Percentiles rank a stretch among this genome's conserved stretches.
Conservation (phyloP, 2,113 vertebrate species). For the Garra rufa region DNA sequence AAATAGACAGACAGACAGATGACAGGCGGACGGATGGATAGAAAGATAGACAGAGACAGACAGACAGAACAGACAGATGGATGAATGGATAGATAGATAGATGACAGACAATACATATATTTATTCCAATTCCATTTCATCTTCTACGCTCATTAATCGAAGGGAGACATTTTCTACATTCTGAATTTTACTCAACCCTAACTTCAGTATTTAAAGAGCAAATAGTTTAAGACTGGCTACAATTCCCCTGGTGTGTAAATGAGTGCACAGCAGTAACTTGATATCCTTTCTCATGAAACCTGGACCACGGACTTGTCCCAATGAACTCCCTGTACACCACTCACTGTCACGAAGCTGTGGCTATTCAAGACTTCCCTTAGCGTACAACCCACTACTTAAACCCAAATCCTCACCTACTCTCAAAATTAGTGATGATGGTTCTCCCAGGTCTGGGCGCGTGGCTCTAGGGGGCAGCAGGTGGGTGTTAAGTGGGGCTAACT, state of each 20-base stretch:
- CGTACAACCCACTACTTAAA: background rate
- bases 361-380: constrained; percentile 14
- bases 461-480: constrained; percentile 43
- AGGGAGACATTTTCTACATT: background rate
- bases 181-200: background rate
- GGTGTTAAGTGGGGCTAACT: background rate
- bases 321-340: constrained; percentile 7
- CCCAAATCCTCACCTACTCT: constrained; percentile 5
- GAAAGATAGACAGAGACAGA: too few relatives aligned
- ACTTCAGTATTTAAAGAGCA: background rate
- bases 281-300: constrained; percentile 7
- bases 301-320: background rate
- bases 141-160: too few relatives aligned
- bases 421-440: background rate
- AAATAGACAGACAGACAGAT: background rate
- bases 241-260: constrained; percentile 15
- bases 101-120: too few relatives aligned
- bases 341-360: constrained; percentile 1
- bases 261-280: background rate
- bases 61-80: background rate
- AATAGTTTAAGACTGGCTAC: constrained; percentile 3
- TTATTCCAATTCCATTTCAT: too few relatives aligned
- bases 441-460: background rate
- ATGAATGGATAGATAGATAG: background rate
- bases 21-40: too few relatives aligned